Conservation (phyloP, 2,797 vertebrate genomes). For the Pipistrellus pipistrellus region DNA sequence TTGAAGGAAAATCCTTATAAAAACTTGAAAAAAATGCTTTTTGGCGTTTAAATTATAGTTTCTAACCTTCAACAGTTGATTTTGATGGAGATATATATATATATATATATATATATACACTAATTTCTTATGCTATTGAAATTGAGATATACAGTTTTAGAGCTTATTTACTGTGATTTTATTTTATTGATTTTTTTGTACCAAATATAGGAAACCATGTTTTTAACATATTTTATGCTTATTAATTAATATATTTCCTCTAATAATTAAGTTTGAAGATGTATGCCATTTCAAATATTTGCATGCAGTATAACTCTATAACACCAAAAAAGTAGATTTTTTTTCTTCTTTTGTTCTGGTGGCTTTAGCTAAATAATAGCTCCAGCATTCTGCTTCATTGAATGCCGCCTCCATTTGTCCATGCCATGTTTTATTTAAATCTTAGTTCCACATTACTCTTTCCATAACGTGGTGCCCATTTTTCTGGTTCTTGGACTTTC, state of each 20-base stretch:
- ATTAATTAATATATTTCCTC: not conserved
- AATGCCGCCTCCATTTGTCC: not conserved
- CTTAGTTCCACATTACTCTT: not conserved
- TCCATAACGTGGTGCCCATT: not conserved
- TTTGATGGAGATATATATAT: constrained; percentile 8
- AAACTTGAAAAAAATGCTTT: not conserved
- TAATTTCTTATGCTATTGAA: not conserved
- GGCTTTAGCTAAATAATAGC: not conserved
- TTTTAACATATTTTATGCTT: constrained; percentile 44
- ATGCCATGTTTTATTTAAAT: constrained; percentile 17
- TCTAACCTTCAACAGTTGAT: not conserved
- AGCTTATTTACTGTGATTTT: not conserved
- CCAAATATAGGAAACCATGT: not conserved
- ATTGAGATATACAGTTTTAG: not conserved
- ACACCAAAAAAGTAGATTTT: not conserved
- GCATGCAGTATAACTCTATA: not conserved
- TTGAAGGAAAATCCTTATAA: not conserved
- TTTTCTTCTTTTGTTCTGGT: not conserved
- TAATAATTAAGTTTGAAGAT: not conserved
- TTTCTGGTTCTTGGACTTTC: not conserved
- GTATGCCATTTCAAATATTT: not conserved
- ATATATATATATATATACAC: not conserved
- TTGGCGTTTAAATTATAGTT: not conserved
- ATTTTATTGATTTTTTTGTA: constrained; percentile 16
- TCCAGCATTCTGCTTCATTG: not conserved